Percentiles rank a stretch among this genome's conserved stretches.
Evolutionary conservation across 2,797 vertebrate species (phyloP).

Genomic region (Arremon aurantiirostris): DNA sequence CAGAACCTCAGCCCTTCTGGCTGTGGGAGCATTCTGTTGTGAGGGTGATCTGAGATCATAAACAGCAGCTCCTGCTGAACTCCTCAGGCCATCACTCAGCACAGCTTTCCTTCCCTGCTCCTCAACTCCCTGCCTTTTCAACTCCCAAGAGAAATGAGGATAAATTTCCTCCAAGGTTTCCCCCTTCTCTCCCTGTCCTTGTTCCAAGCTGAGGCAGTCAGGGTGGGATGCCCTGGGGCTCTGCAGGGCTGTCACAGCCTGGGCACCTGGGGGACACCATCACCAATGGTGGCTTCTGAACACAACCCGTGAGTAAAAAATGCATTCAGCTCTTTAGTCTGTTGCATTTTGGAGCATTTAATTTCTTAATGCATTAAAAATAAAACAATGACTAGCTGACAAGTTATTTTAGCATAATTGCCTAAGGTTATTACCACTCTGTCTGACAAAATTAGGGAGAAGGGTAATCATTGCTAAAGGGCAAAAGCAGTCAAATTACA

Average conservation of each 20-base stretch:
- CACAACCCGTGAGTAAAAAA: background rate
- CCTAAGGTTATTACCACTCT: background rate
- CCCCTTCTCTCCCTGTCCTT: no score
- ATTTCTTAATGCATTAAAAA: conserved; percentile 19
- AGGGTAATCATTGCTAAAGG: conserved; percentile 5
- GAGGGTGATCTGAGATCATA: background rate
- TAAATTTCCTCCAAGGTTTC: fast-evolving
- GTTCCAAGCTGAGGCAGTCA: fast-evolving
- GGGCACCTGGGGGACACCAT: fast-evolving
- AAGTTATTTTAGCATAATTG: conserved; percentile 36
- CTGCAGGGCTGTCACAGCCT: background rate
- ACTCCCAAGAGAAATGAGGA: background rate
- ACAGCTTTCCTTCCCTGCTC: background rate
- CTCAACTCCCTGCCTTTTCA: background rate
- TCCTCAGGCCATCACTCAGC: background rate
- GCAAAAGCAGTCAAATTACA: background rate
- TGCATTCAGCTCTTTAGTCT: background rate
- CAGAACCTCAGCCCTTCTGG: background rate
- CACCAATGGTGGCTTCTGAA: background rate
- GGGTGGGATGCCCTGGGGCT: background rate
- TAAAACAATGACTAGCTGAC: conserved; percentile 33
- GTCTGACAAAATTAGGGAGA: conserved; percentile 39
- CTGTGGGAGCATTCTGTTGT: fast-evolving
- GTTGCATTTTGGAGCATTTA: background rate
- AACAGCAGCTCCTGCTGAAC: background rate